A percentile compares a stretch with the other conserved stretches of the same genome.
Conservation (phyloP, 1,140 invertebrate species). For the Cydia strobilella region DNA sequence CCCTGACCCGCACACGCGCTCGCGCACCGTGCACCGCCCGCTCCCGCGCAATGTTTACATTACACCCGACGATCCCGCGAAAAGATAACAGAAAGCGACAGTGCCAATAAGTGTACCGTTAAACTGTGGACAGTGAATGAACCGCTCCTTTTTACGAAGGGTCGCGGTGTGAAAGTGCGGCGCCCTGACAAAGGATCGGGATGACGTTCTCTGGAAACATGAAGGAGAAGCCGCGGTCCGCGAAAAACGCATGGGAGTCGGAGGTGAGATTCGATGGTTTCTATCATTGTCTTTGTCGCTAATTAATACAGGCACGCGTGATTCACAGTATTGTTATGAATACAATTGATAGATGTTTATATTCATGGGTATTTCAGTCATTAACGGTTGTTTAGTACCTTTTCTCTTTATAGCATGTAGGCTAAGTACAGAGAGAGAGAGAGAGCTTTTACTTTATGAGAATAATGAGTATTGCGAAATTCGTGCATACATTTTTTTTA, state of each 20-base stretch:
- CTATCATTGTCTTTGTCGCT: constrained; percentile 45
- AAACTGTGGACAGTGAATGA: constrained; percentile 46
- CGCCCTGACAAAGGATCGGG: constrained; percentile 50
- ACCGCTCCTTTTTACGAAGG: constrained; percentile 23
- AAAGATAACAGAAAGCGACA: constrained; percentile 66
- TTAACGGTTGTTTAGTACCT: constrained; percentile 51
- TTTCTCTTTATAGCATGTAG: constrained; percentile 58
- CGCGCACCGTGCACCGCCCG: constrained; percentile 32
- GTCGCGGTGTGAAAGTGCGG: constrained; percentile 57
- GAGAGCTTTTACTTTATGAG: neutral
- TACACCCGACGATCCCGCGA: constrained; percentile 47
- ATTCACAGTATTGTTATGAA: constrained; percentile 48
- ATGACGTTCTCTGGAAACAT: constrained; percentile 74
- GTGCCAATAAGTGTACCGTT: constrained; percentile 48
- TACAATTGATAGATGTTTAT: constrained; percentile 44
- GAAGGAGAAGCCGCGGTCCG: constrained; percentile 69
- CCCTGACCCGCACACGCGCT: constrained; percentile 39
- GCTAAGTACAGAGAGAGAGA: too few relatives aligned
- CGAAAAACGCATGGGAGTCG: constrained; percentile 72
- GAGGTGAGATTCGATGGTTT: constrained; percentile 59
- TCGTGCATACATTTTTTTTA: too few relatives aligned
- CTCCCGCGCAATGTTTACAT: constrained; percentile 57
- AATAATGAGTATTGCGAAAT: too few relatives aligned
- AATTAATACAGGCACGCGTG: constrained; percentile 53
- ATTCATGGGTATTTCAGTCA: constrained; percentile 27